These are phyloP conservation scores for Rhinophrynus dorsalis DNA, from an alignment of 2,797 vertebrate genomes.

Conservation along the genomic window DNA sequence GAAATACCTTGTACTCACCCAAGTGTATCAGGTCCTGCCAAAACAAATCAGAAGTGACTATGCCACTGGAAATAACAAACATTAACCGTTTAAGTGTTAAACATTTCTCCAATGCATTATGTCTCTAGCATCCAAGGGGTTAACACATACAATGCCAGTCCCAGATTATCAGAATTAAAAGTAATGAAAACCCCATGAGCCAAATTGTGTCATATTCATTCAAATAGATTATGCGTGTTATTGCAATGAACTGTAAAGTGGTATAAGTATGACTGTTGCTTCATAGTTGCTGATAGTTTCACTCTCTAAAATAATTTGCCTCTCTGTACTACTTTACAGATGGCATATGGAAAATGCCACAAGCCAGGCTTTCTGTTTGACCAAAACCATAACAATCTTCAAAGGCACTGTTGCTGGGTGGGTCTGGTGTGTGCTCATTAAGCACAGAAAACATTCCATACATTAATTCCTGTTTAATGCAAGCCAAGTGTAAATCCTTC, in stretches of 20 bases:
- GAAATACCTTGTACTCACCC: too few relatives aligned
- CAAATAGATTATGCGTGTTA: not conserved
- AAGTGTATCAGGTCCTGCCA: too few relatives aligned
- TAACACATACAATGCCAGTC: too few relatives aligned
- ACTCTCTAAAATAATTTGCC: not conserved
- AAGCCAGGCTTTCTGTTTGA: slow-evolving; percentile 32
- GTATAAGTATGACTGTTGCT: not conserved
- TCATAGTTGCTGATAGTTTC: not conserved
- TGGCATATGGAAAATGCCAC: slow-evolving; percentile 31
- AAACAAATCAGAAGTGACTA: too few relatives aligned
- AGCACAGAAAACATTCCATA: slow-evolving; percentile 42
- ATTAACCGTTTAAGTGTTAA: too few relatives aligned
- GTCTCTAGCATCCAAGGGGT: too few relatives aligned
- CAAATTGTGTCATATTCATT: not conserved
- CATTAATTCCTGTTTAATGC: slow-evolving; percentile 43
- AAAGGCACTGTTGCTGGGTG: slow-evolving; percentile 47
- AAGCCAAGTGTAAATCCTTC: slow-evolving; percentile 47
- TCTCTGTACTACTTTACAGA: not conserved
- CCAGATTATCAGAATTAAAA: too few relatives aligned
- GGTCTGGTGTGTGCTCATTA: slow-evolving; percentile 45
- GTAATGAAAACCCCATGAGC: too few relatives aligned
- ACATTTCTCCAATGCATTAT: too few relatives aligned
- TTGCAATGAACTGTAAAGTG: not conserved
- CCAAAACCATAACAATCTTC: slow-evolving; percentile 45
- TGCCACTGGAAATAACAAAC: too few relatives aligned